Base-by-base conservation (phyloP, 1,140 invertebrate genomes). In the Drosophila watanabei region DNA sequence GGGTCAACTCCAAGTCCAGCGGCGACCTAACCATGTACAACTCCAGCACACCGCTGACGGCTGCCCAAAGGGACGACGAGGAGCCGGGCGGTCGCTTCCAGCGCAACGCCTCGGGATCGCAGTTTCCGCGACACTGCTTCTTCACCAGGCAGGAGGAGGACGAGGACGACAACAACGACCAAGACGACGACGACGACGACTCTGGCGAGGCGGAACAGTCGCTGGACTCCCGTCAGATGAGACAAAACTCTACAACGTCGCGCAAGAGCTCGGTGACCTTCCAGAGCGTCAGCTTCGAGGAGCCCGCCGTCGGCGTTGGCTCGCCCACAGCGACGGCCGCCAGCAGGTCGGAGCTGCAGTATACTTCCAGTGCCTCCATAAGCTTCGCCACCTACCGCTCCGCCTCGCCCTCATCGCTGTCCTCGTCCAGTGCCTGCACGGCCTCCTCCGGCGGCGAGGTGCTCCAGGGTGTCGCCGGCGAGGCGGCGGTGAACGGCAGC, bases 1-100 rank as follows among this genome's bases (percentile, higher is more conserved):
- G 89, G 4, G 76, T 90, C 0, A 93, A 91, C 63, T 93, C 93
- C 6, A 93, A 93, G 49, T 93, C 93, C 0, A 93, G 92, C 52
- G 92, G 82, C 1, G 92, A 93, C 69, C 72, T 93, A 1, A 93
- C 92, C 63, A 92, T 91, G 81, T 93, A 92, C 39, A 87, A 78
- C 58, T 87, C 89, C 11, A 68, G 80, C 11, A 91, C 89, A 0
- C 90, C 63, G 16, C 51, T 90, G 16, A 68, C 30, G 64, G 20
- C 11, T 28, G 62, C 35, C 18, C 30, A 14, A 6, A 16, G 63
- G n/a, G 69, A 59, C 51, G 72, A 57, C 0, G 82, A 68, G 9
- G 61, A 75, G 13, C 68, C 63, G 28, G 61, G 76, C 5, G 75
- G 62, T 46, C 86, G 87, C 39, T 93, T 93, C 70, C 85, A 92